Evolutionary conservation across 2,113 vertebrate genomes (phyloP).

Genomic region (Apteryx mantelli): DNA sequence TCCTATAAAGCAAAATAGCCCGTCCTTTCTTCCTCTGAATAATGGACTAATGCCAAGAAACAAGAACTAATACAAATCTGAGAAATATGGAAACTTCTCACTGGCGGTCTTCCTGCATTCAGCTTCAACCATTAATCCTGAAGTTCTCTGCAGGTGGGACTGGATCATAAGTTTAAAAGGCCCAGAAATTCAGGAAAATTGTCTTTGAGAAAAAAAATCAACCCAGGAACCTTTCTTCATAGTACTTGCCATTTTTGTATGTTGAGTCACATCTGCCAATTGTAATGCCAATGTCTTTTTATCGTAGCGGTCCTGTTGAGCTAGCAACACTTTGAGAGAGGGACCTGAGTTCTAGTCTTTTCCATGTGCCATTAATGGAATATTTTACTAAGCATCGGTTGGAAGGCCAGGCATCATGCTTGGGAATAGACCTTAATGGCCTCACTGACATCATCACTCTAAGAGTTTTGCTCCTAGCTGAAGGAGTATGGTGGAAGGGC

Average conservation of each 20-base stretch:
- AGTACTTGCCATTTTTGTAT: neutral
- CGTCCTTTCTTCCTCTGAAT: neutral
- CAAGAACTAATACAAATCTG: neutral
- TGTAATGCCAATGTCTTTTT: neutral
- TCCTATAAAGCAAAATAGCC: neutral
- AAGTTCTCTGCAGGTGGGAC: neutral
- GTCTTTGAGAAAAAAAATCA: neutral
- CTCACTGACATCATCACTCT: neutral
- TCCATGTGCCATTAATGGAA: neutral
- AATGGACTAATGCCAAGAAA: neutral
- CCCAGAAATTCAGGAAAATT: neutral
- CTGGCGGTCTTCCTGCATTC: neutral
- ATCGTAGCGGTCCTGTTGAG: neutral
- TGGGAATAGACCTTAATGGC: neutral
- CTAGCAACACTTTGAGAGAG: neutral
- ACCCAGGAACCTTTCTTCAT: neutral
- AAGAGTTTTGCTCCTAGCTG: neutral
- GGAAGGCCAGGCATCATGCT: rapidly evolving
- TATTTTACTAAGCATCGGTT: neutral
- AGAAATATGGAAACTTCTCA: neutral
- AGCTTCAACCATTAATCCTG: neutral
- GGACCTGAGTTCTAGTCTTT: neutral
- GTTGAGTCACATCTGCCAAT: neutral
- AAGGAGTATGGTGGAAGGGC: neutral
- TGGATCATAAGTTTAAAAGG: neutral